A percentile compares a stretch with the other conserved stretches of the same genome.
These are phyloP conservation scores for Vanessa tameamea DNA, from an alignment of 1,140 invertebrate genomes.

Conservation along the genomic window DNA sequence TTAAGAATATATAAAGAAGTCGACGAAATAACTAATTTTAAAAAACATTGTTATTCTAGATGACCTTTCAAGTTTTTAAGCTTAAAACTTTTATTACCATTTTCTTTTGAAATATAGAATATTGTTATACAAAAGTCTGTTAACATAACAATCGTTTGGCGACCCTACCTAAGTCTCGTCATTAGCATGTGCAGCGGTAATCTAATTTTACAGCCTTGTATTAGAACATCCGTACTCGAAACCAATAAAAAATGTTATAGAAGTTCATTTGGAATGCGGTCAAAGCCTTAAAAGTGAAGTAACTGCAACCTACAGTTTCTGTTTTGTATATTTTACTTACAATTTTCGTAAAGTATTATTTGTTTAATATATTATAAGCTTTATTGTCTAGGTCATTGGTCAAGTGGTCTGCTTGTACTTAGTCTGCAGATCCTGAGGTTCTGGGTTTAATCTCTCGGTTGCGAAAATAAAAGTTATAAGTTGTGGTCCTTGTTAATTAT, in stretches of 20 bases:
- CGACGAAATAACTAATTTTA: no score
- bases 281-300: slow-evolving; percentile 16
- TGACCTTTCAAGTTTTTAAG: no score
- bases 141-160: background rate
- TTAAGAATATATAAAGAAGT: no score
- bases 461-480: no score
- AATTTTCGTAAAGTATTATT: background rate
- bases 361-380: no score
- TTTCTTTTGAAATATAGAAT: background rate
- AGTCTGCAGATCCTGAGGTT: no score
- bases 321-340: background rate
- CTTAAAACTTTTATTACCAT: background rate
- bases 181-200: slow-evolving; percentile 38
- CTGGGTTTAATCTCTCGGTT: no score
- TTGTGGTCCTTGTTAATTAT: no score
- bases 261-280: slow-evolving; percentile 19
- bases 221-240: slow-evolving; percentile 31
- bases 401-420: no score
- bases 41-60: no score
- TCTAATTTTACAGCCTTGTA: slow-evolving; percentile 36
- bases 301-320: background rate
- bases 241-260: slow-evolving; percentile 24
- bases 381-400: no score
- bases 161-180: slow-evolving; percentile 7
- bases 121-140: background rate